Evolutionary conservation across 2,113 vertebrate species (phyloP), one percentile per base, ranked within the genome.

Genomic region (Ochotona curzoniae): DNA sequence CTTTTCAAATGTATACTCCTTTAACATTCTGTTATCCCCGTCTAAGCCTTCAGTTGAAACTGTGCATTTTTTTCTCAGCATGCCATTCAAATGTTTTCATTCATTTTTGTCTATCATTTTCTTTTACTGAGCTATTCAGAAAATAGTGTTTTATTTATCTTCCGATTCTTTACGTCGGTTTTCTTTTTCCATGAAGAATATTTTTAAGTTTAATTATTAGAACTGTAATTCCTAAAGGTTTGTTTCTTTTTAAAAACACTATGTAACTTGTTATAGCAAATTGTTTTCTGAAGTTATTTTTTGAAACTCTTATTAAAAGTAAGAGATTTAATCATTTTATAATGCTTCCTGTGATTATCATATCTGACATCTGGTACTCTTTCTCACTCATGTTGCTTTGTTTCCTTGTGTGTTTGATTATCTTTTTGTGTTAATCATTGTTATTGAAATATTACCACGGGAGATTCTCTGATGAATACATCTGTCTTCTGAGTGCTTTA

Each of bases 331-430:
- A 60, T 60, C 61, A 18, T 84, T 94, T 89, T 26, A 30, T 87
- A 76, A 66, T 69, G 18, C 63, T 0, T 86, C 38, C 90, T 63
- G 5, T 82, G 49, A 92, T 75, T 57, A 57, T 57, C 54, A 57
- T 4, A 57, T 83, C 49, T 79, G 26, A 60, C 28, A 75, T 75
- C 35, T 82, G 95, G 30, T 71, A 4, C 17, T 94, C 5, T 18
- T 54, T 79, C 32, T 83, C 61, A 92, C 1, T 89, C 66, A 38
- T 6, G 2, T n/a, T 90, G 35, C 38, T 73, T 83, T 67, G 28
- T 69, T 51, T 94, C 54, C 61, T 89, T 67, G n/a, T 86, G 25
- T 89, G 54, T 75, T 64, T 88, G 60, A 17, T 93, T 70, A 95
- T 90, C 63, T 90, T 84, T 95, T 1, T 38, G 15, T 67, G 15